These are phyloP conservation scores for Rhagophthalmus giganteus DNA, from an alignment of 2,888 invertebrate species.

Conservation along the genomic window DNA sequence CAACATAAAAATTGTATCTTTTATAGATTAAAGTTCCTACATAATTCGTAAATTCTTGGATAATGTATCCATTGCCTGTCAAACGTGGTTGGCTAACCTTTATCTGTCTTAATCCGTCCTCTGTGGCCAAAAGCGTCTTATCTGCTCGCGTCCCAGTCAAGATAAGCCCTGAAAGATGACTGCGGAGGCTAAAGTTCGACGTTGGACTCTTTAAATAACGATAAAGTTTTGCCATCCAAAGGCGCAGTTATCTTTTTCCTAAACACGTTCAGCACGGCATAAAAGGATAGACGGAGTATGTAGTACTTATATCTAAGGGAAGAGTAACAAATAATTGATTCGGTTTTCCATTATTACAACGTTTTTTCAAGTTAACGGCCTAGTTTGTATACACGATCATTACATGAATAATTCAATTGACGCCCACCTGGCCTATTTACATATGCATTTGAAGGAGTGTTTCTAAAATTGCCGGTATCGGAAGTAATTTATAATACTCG, in stretches of 20 bases:
- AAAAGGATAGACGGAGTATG: conserved; percentile 6
- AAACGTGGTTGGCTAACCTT: conserved; percentile 48
- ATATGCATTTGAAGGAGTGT: conserved; percentile 14
- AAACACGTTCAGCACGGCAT: conserved; percentile 10
- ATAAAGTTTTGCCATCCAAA: conserved; percentile 40
- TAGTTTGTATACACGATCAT: conserved; percentile 6
- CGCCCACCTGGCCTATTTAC: conserved; percentile 13
- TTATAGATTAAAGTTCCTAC: conserved; percentile 4
- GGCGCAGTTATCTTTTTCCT: conserved; percentile 19
- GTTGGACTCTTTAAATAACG: conserved; percentile 46
- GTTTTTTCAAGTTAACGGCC: conserved; percentile 10
- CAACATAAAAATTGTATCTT: not conserved
- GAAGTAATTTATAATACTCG: conserved; percentile 18
- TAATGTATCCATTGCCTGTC: conserved; percentile 52
- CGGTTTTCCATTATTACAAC: conserved; percentile 8
- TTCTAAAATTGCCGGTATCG: conserved; percentile 6
- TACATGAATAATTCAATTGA: conserved; percentile 23
- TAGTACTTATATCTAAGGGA: not conserved
- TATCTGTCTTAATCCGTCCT: conserved; percentile 53
- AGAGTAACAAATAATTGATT: conserved; percentile 15
- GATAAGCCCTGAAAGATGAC: conserved; percentile 50
- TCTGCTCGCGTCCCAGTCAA: conserved; percentile 45
- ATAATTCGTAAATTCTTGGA: conserved; percentile 40
- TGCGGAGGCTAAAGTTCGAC: conserved; percentile 45
- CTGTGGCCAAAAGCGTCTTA: conserved; percentile 46